Evolutionary conservation across 2,888 invertebrate species (phyloP), one percentile per base, ranked within the genome.

Genomic region (Parnassius smintheus): DNA sequence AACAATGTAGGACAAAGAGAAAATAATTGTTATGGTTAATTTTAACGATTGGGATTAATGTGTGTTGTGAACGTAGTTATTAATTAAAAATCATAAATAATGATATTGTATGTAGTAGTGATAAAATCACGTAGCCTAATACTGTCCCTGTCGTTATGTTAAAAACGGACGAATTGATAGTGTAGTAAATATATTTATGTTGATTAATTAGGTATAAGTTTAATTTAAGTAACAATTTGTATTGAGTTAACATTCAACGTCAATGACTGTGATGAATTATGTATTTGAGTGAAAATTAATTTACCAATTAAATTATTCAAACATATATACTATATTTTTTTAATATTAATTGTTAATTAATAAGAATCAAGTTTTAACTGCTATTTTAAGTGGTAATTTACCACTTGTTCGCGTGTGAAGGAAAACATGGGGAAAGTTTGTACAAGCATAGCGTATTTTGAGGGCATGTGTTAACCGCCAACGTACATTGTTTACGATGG

Each of bases 201-300:
- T 1, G 10, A n/a, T 53, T 11, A 25, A 25, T 50, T 49, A 11
- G 9, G 48, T 60, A 13, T 60, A 52, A 46, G 49, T 45, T 18
- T 56, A 59, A 42, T 56, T 59, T 57, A 57, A 60, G 49, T 58
- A 54, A 60, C 12, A 48, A 60, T 63, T 50, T 54, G 48, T 64
- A 53, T 60, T 57, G 25, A 25, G 12, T 55, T 57, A 52, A 42
- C 54, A 58, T 54, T 9, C 59, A 62, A 63, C 48, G 70, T 72
- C 75, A 69, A 72, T 77, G 79, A 81, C 83, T 83, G 83, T 82
- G 83, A 84, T 83, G 75, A 65, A 65, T 64, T 69, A 61, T 64
- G 64, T 65, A 52, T 67, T 57, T 66, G 64, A 65, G 72, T 74
- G 67, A 67, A 70, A 70, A 75, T 75, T 68, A 66, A 66, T 63